Evolutionary conservation across 2,113 vertebrate genomes (phyloP), one percentile per base, ranked within the genome.

Genomic region (Megalops atlanticus): DNA sequence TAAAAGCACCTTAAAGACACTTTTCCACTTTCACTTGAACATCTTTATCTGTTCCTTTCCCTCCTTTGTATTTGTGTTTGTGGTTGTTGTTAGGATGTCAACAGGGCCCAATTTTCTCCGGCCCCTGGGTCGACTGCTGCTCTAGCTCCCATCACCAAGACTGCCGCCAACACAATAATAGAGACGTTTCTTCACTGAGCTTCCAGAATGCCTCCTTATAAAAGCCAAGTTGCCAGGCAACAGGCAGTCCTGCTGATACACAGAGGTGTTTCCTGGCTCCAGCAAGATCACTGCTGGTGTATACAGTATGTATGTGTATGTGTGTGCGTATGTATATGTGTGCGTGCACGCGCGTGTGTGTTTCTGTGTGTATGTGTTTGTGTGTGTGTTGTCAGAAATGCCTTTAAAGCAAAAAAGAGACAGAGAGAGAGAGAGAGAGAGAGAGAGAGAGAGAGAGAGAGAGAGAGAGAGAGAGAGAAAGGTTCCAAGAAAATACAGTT

Each of bases 201-300:
- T 74, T 74, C 84, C 80, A 77, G 52, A 80, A 87, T 76, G 82
- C 82, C 87, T 86, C 82, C 74, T 80, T 73, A 84, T 84, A 71
- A 85, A 86, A 87, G 82, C 74, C 77, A 83, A 84, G 88, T 89
- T 89, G 88, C 88, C 81, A 83, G 84, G 88, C 86, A 89, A 87
- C 88, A 82, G 71, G 71, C 79, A 85, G 82, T 84, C 85, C 82
- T 72, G 52, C 84, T 78, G 70, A 85, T 75, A 80, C 84, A 45
- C 86, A 85, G 84, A 86, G 88, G 83, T 84, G 88, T 85, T 89
- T 86, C 86, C 86, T 83, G 85, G 88, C 86, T 83, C 73, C 36
- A 64, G 81, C 76, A 72, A 77, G 58, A 78, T 75, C 83, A 81
- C 80, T 72, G 77, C 72, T 74, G 79, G 81, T 77, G 74, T 64